Percentiles rank a stretch among this genome's conserved stretches.
phyloP scores from a whole-genome alignment of 2,797 vertebrate species.

The Centroberyx gerrardi region DNA sequence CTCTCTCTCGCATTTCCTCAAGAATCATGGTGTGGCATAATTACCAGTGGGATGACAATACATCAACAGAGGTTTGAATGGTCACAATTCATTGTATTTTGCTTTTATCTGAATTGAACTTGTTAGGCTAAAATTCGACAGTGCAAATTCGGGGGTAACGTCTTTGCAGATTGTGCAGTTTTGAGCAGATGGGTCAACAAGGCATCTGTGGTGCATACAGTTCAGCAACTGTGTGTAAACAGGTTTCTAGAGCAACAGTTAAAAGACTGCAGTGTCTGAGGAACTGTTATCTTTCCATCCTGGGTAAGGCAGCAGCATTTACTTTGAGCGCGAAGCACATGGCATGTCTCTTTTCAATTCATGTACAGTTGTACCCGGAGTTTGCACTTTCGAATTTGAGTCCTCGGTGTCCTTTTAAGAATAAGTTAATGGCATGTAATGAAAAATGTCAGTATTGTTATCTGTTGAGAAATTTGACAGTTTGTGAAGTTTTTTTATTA shows the following conservation, averaged over 20 bases:
- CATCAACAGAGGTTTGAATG: conserved; percentile 48
- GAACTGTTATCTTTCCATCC: conserved; percentile 54
- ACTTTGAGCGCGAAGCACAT: conserved; percentile 62
- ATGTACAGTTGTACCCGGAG: conserved; percentile 65
- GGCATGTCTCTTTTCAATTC: conserved; percentile 54
- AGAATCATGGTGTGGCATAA: conserved; percentile 41
- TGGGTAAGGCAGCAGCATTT: conserved; percentile 57
- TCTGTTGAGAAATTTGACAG: conserved; percentile 79
- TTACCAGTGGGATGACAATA: conserved; percentile 49
- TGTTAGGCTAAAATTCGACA: conserved; percentile 65
- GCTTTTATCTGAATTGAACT: conserved; percentile 76
- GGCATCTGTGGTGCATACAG: conserved; percentile 59
- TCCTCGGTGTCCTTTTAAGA: conserved; percentile 68
- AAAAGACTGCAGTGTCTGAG: conserved; percentile 63
- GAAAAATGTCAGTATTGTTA: conserved; percentile 83
- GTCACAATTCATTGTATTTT: conserved; percentile 71
- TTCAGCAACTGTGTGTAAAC: conserved; percentile 73
- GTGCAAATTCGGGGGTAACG: conserved; percentile 74
- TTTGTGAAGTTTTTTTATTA: conserved; percentile 74
- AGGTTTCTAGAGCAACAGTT: conserved; percentile 82
- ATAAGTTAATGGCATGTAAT: conserved; percentile 85
- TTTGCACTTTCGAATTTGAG: conserved; percentile 76
- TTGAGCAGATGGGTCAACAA: conserved; percentile 71
- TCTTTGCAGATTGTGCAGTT: conserved; percentile 70
- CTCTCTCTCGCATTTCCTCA: conserved; percentile 50